Evolutionary conservation across 1,140 invertebrate genomes (phyloP), one percentile per base, ranked within the genome.

Genomic region (Oncopodura yosiiana): DNA sequence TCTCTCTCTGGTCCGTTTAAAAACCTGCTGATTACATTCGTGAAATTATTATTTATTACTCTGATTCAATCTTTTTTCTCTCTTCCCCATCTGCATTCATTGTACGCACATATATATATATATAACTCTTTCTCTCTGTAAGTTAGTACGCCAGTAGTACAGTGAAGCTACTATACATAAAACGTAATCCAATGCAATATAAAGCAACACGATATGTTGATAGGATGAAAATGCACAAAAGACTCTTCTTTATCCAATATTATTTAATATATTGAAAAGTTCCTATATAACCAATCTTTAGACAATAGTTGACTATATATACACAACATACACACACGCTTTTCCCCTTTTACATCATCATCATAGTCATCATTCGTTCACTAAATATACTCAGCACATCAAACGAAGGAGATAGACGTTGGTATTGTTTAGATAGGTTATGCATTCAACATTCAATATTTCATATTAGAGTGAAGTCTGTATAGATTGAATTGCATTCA

Each of bases 21-120:
- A 52, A 29, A 58, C 49, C 49, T 58, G 56, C 56, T 58, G 56
- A 58, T 58, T 58, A 45, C 56, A 52, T 58, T 58, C 49, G 56
- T 58, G 44, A 58, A 58, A 58, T 58, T 58, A 58, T 58, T 58
- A 58, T 58, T 58, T 58, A 58, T 58, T 58, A 58, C 56, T 52
- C 52, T 52, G 49, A 58, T 58, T 58, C 56, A 52, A 58, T 52
- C 54, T 56, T 37, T 30, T 36, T 26, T 16, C 9, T 44, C 11
- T 27, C 27, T 48, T 27, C 30, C 44, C 18, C 26, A 16, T 29
- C 24, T 27, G 27, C 41, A 23, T 46, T 26, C 38, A 5, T 27
- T 6, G 32, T 32, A 14, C 44, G 24, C 24, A n/a, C 23, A 46
- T 46, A 24, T 27, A 46, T 46, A 30, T 27, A 30, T n/a, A 6